A percentile compares a stretch with the other conserved stretches of the same genome.
These are phyloP conservation scores for Melanostoma scalare DNA, from an alignment of 2,888 invertebrate species.

Conservation along the genomic window DNA sequence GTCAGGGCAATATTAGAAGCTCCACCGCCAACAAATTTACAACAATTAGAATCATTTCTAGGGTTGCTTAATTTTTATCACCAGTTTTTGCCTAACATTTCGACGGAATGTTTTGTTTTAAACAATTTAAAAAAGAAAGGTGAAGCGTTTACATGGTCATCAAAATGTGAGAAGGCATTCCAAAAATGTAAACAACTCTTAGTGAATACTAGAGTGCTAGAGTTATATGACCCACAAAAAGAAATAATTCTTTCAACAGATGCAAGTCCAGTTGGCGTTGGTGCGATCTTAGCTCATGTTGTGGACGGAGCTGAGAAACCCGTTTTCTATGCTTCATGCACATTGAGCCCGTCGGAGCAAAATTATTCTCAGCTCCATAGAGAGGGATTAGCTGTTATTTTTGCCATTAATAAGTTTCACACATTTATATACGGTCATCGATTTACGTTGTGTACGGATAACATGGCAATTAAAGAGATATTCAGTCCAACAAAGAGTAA, in stretches of 20 bases:
- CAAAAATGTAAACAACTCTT: conserved; percentile 4
- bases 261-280: conserved; percentile 26
- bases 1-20: conserved; percentile 3
- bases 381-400: conserved; percentile 23
- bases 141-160: not conserved
- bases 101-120: not conserved
- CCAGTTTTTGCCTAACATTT: conserved; percentile 6
- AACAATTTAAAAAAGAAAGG: not conserved
- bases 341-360: conserved; percentile 4
- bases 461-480: not conserved
- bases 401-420: not conserved
- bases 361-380: conserved; percentile 27
- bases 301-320: conserved; percentile 18
- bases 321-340: conserved; percentile 17
- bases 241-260: conserved; percentile 11
- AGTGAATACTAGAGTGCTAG: not conserved
- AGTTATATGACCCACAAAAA: conserved; percentile 13
- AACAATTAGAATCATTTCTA: not conserved
- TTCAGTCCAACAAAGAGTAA: not conserved
- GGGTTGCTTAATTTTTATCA: too few relatives aligned
- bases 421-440: too few relatives aligned
- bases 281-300: too few relatives aligned
- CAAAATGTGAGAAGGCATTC: not conserved
- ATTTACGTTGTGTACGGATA: not conserved
- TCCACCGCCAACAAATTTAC: conserved; percentile 12